These are phyloP conservation scores for Atherinosoma microstoma DNA, from an alignment of 2,797 vertebrate genomes.

Conservation along the genomic window DNA sequence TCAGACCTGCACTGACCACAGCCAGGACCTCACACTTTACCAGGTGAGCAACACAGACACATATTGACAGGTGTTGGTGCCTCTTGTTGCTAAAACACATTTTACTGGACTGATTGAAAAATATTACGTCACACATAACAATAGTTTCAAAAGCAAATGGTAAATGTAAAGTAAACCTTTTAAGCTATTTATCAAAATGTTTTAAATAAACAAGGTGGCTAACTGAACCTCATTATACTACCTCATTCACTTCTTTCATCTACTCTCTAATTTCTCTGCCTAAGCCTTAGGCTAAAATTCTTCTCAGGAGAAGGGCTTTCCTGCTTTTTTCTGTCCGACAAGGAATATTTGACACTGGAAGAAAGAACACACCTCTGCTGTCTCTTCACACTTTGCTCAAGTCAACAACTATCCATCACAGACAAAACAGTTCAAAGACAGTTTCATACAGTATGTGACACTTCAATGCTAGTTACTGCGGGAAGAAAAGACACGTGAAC, in stretches of 20 bases:
- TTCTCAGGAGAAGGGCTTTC: constrained; percentile 17
- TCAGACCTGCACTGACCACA: background rate
- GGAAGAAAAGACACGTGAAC: background rate
- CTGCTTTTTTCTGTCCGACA: constrained; percentile 28
- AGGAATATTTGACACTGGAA: constrained; percentile 46
- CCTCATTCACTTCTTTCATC: background rate
- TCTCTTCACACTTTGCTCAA: constrained; percentile 10
- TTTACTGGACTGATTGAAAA: background rate
- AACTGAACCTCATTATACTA: background rate
- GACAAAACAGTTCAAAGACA: constrained; percentile 9
- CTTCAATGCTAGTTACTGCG: background rate
- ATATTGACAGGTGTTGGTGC: background rate
- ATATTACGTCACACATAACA: background rate
- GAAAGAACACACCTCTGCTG: constrained; percentile 42
- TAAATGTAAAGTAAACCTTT: background rate
- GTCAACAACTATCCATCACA: constrained; percentile 16
- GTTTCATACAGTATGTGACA: constrained; percentile 4
- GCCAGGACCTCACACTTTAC: background rate
- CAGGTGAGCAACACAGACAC: background rate
- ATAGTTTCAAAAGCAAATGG: background rate
- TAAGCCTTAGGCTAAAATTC: constrained; percentile 37
- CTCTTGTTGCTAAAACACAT: background rate
- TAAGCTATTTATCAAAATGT: background rate
- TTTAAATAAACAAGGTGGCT: background rate
- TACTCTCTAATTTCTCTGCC: constrained; percentile 15